These are phyloP conservation scores for Mythimna impura DNA, from an alignment of 2,888 invertebrate species.

Conservation along the genomic window DNA sequence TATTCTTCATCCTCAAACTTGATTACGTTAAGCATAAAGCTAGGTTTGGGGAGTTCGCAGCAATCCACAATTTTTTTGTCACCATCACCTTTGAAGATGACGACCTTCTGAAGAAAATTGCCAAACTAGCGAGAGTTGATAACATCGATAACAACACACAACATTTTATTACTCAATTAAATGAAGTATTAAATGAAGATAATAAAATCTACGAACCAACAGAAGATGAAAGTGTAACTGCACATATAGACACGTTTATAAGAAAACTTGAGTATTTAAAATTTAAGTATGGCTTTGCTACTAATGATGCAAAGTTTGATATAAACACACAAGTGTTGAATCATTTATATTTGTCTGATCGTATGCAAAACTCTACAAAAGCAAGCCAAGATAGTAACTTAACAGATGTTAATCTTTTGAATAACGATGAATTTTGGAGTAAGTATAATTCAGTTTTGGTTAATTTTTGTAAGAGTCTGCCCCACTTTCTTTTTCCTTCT, in stretches of 20 bases:
- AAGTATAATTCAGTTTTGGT: conserved; percentile 48
- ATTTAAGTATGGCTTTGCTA: conserved; percentile 62
- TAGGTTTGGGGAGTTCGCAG: conserved; percentile 71
- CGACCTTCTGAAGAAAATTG: conserved; percentile 71
- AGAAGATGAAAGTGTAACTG: conserved; percentile 62
- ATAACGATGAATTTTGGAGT: conserved; percentile 79
- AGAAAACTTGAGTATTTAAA: conserved; percentile 69
- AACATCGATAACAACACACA: conserved; percentile 67
- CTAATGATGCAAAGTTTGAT: conserved; percentile 39
- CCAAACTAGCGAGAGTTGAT: conserved; percentile 69
- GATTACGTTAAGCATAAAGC: conserved; percentile 61
- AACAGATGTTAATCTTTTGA: conserved; percentile 52
- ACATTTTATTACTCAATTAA: conserved; percentile 72
- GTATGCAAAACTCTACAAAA: conserved; percentile 22
- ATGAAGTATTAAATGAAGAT: conserved; percentile 75
- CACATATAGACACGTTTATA: conserved; percentile 69
- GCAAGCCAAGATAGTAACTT: conserved; percentile 17
- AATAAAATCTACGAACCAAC: conserved; percentile 55
- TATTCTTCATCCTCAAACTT: conserved; percentile 73
- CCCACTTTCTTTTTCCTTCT: too few relatives aligned
- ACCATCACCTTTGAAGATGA: conserved; percentile 73
- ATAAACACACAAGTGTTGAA: conserved; percentile 67
- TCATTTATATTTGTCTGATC: conserved; percentile 45
- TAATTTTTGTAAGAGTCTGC: background rate
- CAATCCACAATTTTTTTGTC: conserved; percentile 75